phyloP scores from a whole-genome alignment of 1,140 invertebrate genomes.

The Globodera rostochiensis region DNA sequence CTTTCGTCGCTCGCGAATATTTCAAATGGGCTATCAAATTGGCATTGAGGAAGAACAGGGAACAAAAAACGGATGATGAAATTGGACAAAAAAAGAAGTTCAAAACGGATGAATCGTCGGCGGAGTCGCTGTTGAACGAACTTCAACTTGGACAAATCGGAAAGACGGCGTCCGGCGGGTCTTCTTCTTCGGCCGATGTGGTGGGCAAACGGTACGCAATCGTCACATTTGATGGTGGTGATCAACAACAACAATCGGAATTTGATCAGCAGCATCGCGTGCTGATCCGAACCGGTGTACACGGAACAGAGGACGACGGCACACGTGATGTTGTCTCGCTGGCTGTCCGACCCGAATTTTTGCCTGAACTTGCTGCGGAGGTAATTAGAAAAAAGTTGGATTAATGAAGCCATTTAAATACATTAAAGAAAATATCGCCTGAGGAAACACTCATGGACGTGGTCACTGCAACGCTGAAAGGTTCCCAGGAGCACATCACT shows the following conservation, averaged over 20 bases:
- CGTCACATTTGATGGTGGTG: conserved; percentile 7
- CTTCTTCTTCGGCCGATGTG: too few species aligned
- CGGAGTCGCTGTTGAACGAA: conserved; percentile 10
- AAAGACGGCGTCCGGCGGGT: neutral
- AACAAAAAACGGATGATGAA: neutral
- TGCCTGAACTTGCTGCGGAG: conserved; percentile 20
- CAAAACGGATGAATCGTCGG: neutral
- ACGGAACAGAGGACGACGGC: conserved; percentile 4
- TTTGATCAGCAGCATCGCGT: neutral
- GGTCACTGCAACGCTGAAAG: conserved; percentile 9
- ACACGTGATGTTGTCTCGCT: conserved; percentile 2
- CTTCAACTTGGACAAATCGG: conserved; percentile 14
- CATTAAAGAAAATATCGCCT: neutral
- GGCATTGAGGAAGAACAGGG: neutral
- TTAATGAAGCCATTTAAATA: too few species aligned
- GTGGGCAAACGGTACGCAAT: conserved; percentile 12
- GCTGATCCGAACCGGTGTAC: conserved; percentile 12
- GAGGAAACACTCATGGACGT: conserved; percentile 15
- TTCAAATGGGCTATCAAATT: conserved; percentile 18
- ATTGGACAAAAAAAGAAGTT: neutral
- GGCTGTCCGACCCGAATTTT: conserved; percentile 4
- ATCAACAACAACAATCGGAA: neutral
- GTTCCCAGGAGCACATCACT: conserved; percentile 7
- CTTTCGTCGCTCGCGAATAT: conserved; percentile 9
- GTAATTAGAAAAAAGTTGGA: too few species aligned